These are phyloP conservation scores for Parasteatoda tepidariorum DNA, from an alignment of 1,140 invertebrate species.

Conservation along the genomic window DNA sequence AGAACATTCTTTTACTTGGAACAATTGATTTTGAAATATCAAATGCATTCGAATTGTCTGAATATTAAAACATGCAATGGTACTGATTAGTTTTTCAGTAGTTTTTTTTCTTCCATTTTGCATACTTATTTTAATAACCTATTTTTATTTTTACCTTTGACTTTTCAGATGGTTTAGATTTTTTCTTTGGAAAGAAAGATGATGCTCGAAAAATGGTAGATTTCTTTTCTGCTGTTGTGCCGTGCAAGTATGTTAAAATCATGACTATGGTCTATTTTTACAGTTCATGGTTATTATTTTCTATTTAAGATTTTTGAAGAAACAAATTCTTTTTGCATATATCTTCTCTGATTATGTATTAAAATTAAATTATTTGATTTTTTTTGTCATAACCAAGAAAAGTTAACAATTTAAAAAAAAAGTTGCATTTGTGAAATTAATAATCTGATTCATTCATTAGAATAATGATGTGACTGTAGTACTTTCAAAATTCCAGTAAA, in stretches of 20 bases:
- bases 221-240: conserved; percentile 88
- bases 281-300: too few relatives aligned
- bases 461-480: too few relatives aligned
- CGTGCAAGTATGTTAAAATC: conserved; percentile 70
- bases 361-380: too few relatives aligned
- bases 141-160: not conserved
- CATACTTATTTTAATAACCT: conserved; percentile 65
- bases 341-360: too few relatives aligned
- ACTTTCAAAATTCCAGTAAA: too few relatives aligned
- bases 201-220: conserved; percentile 96
- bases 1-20: conserved; percentile 99
- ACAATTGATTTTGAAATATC: conserved; percentile 96
- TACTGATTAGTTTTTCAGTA: conserved; percentile 66
- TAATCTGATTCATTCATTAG: too few relatives aligned
- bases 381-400: too few relatives aligned
- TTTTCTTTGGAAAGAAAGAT: conserved; percentile 90
- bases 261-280: conserved; percentile 25
- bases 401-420: too few relatives aligned
- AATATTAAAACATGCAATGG: conserved; percentile 95
- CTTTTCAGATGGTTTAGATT: conserved; percentile 87
- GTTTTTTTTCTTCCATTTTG: not conserved
- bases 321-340: too few relatives aligned
- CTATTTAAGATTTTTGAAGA: too few relatives aligned
- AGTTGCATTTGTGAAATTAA: too few relatives aligned
- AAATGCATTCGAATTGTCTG: conserved; percentile 89